These are phyloP conservation scores for Phaedon cochleariae DNA, from an alignment of 2,888 invertebrate genomes.

Conservation along the genomic window DNA sequence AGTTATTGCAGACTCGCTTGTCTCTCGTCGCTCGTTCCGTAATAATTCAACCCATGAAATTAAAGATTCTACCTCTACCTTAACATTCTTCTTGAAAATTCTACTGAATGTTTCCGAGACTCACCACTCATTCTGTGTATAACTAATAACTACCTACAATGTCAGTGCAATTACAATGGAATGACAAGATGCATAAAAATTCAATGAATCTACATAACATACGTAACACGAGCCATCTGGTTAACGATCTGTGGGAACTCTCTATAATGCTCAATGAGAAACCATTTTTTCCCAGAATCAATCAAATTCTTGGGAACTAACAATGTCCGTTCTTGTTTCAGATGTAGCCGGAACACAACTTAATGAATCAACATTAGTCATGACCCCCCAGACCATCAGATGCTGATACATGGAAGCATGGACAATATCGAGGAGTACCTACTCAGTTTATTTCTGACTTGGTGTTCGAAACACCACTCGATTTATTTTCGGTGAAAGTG, in stretches of 20 bases:
- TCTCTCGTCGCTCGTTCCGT: too few species aligned
- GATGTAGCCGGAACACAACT: constrained; percentile 24
- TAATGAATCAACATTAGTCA: constrained; percentile 40
- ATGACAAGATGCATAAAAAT: neutral
- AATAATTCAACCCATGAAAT: too few species aligned
- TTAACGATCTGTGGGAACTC: neutral
- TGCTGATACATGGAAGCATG: constrained; percentile 40
- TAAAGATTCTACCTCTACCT: too few species aligned
- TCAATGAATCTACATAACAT: neutral
- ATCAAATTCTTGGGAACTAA: constrained; percentile 16
- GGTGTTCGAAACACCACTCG: constrained; percentile 25
- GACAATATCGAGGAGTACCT: constrained; percentile 30
- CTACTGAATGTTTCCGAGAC: too few species aligned
- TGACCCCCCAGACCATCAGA: constrained; percentile 37
- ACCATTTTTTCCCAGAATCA: neutral
- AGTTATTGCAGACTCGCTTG: too few species aligned
- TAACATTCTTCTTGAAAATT: too few species aligned
- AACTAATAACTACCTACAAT: neutral
- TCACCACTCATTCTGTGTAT: too few species aligned
- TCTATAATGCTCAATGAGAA: neutral
- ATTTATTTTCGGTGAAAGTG: constrained; percentile 33
- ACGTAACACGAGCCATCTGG: neutral
- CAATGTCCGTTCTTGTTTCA: constrained; percentile 27
- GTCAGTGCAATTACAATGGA: neutral
- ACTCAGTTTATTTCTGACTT: constrained; percentile 36